These are phyloP conservation scores for Trematomus loennbergii DNA, from an alignment of 2,113 vertebrate species.

Conservation along the genomic window DNA sequence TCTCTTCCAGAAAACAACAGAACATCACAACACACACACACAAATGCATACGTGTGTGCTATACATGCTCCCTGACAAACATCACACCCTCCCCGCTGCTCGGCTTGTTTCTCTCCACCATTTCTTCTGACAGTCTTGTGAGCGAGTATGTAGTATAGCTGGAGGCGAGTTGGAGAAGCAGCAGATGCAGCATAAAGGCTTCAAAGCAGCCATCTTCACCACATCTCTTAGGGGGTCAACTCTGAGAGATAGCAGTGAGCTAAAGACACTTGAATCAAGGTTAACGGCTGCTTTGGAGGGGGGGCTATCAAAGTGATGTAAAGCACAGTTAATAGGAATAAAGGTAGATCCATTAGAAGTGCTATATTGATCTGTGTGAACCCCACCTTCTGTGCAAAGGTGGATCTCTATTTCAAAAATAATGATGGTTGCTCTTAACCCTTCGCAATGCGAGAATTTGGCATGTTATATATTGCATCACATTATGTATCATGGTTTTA, in stretches of 20 bases:
- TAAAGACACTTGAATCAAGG: constrained; percentile 68
- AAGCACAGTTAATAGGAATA: constrained; percentile 60
- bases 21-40: constrained; percentile 24
- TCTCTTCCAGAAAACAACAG: constrained; percentile 31
- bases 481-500: neutral
- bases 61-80: constrained; percentile 30
- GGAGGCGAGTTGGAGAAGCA: constrained; percentile 62
- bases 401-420: constrained; percentile 49
- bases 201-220: constrained; percentile 70
- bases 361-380: constrained; percentile 46
- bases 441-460: neutral
- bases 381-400: constrained; percentile 43
- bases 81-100: constrained; percentile 33
- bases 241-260: constrained; percentile 51
- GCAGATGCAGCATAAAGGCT: constrained; percentile 61
- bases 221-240: constrained; percentile 70
- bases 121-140: constrained; percentile 58
- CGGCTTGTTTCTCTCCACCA: constrained; percentile 40
- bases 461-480: constrained; percentile 10
- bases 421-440: constrained; percentile 49
- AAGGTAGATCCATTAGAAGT: constrained; percentile 50
- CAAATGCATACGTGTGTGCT: constrained; percentile 14
- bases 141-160: constrained; percentile 62
- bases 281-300: constrained; percentile 48
- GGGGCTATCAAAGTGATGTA: constrained; percentile 63